Percentiles rank a stretch among this genome's conserved stretches.
phyloP scores from a whole-genome alignment of 2,888 invertebrate genomes.

The Caradrina clavipalpis region DNA sequence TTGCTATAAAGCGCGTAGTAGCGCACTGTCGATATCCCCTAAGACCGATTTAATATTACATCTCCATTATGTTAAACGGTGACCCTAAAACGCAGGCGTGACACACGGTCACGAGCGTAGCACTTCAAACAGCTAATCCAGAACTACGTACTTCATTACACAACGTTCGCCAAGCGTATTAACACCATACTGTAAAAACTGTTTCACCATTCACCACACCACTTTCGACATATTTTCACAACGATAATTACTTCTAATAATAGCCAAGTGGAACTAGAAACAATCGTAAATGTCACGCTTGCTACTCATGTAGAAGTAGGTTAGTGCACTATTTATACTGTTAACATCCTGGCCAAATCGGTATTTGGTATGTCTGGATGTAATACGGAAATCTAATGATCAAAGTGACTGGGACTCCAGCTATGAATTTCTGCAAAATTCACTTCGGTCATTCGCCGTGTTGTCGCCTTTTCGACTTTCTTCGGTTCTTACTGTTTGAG shows the following conservation, averaged over 20 bases:
- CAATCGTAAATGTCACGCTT: slow-evolving; percentile 43
- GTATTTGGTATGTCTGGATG: slow-evolving; percentile 20
- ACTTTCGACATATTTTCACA: slow-evolving; percentile 40
- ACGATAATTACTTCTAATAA: slow-evolving; percentile 50
- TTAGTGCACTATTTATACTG: slow-evolving; percentile 52
- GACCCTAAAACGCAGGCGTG: slow-evolving; percentile 29
- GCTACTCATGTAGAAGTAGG: slow-evolving; percentile 45
- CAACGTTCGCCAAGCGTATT: slow-evolving; percentile 39
- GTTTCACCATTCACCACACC: slow-evolving; percentile 44
- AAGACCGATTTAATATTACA: slow-evolving; percentile 9
- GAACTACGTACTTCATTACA: slow-evolving; percentile 31
- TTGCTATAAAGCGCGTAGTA: too few relatives aligned
- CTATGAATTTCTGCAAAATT: not conserved
- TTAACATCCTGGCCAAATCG: slow-evolving; percentile 34
- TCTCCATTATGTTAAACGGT: slow-evolving; percentile 4
- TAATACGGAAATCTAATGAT: slow-evolving; percentile 33
- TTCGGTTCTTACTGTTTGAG: too few relatives aligned
- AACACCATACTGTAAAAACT: slow-evolving; percentile 54
- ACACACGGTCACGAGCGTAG: slow-evolving; percentile 48
- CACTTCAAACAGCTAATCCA: slow-evolving; percentile 24
- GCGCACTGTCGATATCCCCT: too few relatives aligned
- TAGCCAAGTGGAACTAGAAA: slow-evolving; percentile 38
- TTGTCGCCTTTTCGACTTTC: not conserved
- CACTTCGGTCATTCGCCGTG: not conserved
- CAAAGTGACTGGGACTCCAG: slow-evolving; percentile 12